These are phyloP conservation scores for Stylophora pistillata DNA, from an alignment of 64 coral and sea anemone genomes.

Conservation along the genomic window DNA sequence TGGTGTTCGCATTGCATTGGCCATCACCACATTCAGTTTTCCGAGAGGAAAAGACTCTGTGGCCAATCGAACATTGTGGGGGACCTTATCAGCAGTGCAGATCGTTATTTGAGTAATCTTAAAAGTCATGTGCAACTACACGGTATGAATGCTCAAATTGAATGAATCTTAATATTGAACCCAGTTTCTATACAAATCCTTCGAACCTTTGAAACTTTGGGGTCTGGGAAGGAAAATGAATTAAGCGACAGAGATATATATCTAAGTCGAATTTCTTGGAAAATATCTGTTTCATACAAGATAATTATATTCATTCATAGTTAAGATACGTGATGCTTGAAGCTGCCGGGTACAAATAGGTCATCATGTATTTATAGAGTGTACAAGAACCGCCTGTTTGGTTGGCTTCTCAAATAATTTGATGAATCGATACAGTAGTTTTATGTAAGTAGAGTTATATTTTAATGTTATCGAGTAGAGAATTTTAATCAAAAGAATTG, in stretches of 20 bases:
- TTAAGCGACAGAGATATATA: not conserved
- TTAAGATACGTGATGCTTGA: not conserved
- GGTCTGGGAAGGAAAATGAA: not conserved
- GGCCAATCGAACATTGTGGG: too few relatives aligned
- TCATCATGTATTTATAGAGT: slow-evolving; percentile 9
- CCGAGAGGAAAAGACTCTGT: too few relatives aligned
- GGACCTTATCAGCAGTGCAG: too few relatives aligned
- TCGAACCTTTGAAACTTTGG: not conserved
- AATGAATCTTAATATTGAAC: not conserved
- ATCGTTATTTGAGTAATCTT: too few relatives aligned
- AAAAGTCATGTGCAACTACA: not conserved
- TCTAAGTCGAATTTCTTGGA: not conserved
- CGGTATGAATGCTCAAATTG: not conserved
- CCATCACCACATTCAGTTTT: too few relatives aligned
- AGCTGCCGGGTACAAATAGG: not conserved
- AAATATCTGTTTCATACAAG: not conserved
- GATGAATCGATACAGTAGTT: not conserved
- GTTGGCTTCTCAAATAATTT: not conserved
- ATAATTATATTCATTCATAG: not conserved
- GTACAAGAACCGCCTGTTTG: not conserved
- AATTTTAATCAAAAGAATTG: not conserved
- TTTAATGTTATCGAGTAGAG: not conserved
- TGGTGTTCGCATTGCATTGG: too few relatives aligned
- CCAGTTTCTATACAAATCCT: not conserved
- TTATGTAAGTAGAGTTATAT: not conserved